Conservation (phyloP, 2,113 vertebrate genomes). For the Callocephalon fimbriatum region DNA sequence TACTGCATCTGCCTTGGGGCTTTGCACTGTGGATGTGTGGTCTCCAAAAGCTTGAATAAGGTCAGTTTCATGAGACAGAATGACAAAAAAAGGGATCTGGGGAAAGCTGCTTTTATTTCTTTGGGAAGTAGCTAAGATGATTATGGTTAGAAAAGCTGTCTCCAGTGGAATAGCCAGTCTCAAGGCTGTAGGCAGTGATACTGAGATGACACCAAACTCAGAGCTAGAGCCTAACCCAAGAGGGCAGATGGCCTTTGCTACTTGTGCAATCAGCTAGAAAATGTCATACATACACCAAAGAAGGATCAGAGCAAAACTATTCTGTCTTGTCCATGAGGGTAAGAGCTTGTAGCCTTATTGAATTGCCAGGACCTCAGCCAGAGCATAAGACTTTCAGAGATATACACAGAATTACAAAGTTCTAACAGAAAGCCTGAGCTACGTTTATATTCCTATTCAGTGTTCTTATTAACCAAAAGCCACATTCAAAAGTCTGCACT, state of each 20-base stretch:
- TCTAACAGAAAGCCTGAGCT: neutral
- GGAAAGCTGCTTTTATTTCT: neutral
- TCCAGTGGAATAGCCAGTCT: neutral
- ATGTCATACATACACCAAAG: neutral
- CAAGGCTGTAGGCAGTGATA: neutral
- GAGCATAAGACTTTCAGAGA: neutral
- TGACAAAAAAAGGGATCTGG: neutral
- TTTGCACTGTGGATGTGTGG: neutral
- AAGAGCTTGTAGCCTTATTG: neutral
- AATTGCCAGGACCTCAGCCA: neutral
- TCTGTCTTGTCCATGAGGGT: neutral
- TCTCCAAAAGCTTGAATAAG: neutral
- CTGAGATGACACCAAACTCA: neutral
- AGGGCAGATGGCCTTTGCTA: neutral
- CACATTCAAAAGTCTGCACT: neutral
- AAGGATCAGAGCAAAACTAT: neutral
- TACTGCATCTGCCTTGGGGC: neutral
- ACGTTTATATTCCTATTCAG: neutral
- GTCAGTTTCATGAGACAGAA: neutral
- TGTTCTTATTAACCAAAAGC: neutral
- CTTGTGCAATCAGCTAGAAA: neutral
- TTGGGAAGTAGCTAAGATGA: neutral
- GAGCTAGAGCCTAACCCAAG: neutral
- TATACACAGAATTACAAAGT: neutral
- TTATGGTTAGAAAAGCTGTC: neutral